Evolutionary conservation across 2,888 invertebrate genomes (phyloP).

Genomic region (Hermaeophaga mercurialis): DNA sequence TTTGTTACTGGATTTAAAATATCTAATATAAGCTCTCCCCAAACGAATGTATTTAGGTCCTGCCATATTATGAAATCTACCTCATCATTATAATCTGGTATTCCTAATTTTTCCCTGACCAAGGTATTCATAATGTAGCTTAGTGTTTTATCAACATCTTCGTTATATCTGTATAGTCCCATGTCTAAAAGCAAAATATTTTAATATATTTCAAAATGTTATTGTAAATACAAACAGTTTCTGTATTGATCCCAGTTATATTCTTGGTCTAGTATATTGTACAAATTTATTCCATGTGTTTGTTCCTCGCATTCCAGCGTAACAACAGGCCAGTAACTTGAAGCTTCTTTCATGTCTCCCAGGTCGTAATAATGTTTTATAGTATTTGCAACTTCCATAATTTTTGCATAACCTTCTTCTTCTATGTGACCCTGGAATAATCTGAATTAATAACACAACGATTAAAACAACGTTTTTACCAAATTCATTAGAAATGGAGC

Average conservation of each 20-base stretch:
- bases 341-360: conserved; percentile 66
- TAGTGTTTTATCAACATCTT: not conserved
- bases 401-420: conserved; percentile 31
- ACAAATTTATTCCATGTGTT: not conserved
- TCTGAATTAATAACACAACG: too few species aligned
- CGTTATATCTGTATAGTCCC: too few species aligned
- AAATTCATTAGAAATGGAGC: conserved; percentile 76
- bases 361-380: conserved; percentile 50
- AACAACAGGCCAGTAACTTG: conserved; percentile 52
- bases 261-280: too few species aligned
- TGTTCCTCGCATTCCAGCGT: not conserved
- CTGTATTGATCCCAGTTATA: too few species aligned
- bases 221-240: too few species aligned
- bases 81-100: too few species aligned
- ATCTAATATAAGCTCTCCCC: conserved; percentile 64
- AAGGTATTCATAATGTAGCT: conserved; percentile 71
- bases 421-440: conserved; percentile 39
- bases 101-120: conserved; percentile 69
- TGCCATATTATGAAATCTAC: too few species aligned
- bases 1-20: conserved; percentile 75
- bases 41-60: conserved; percentile 63
- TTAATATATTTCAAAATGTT: too few species aligned
- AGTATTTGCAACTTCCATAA: conserved; percentile 33
- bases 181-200: too few species aligned
- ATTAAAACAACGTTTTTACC: too few species aligned